phyloP scores from a whole-genome alignment of 2,888 invertebrate genomes.

The Acrobasis repandana region DNA sequence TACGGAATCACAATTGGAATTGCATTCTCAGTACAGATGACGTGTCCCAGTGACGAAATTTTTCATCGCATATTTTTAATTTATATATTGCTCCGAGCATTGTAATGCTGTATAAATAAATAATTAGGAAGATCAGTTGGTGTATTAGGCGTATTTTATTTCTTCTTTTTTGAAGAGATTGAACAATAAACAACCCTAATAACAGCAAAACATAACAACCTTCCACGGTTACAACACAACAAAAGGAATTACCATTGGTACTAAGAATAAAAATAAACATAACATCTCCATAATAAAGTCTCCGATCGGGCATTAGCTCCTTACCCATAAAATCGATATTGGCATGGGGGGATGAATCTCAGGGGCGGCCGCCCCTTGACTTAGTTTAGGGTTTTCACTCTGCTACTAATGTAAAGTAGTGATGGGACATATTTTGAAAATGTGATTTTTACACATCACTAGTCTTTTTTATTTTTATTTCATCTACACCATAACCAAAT shows the following conservation, averaged over 20 bases:
- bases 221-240: neutral
- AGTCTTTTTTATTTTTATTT: neutral
- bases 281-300: constrained; percentile 9
- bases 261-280: constrained; percentile 1
- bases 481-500: too few relatives aligned
- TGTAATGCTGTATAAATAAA: too few relatives aligned
- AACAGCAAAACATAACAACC: too few relatives aligned
- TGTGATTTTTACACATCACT: neutral
- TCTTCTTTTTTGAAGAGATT: too few relatives aligned
- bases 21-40: too few relatives aligned
- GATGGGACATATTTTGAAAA: neutral
- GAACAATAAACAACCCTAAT: too few relatives aligned
- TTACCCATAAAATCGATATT: constrained; percentile 14
- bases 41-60: too few relatives aligned
- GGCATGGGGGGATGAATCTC: constrained; percentile 7
- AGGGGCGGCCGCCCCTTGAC: constrained; percentile 16
- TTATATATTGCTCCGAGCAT: too few relatives aligned
- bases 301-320: constrained; percentile 9
- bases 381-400: constrained; percentile 12
- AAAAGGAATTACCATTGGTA: neutral
- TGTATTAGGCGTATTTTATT: too few relatives aligned
- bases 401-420: neutral
- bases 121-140: too few relatives aligned
- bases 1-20: too few relatives aligned
- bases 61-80: too few relatives aligned